phyloP scores from a whole-genome alignment of 1,140 invertebrate species.

The Drosophila lowei region DNA sequence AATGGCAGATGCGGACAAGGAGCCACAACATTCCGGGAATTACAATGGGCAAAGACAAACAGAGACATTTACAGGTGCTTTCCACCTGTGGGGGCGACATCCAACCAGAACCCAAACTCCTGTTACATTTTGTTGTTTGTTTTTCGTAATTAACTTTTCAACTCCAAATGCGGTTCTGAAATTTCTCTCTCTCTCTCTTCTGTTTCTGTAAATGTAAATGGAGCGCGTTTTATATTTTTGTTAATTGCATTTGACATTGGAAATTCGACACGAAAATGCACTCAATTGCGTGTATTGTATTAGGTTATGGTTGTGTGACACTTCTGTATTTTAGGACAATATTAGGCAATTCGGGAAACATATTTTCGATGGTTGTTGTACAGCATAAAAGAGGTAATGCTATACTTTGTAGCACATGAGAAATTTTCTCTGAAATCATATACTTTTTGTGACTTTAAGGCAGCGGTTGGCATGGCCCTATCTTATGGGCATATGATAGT shows the following conservation, averaged over 20 bases:
- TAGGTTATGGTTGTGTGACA: conserved; percentile 10
- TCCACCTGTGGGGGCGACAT: conserved; percentile 7
- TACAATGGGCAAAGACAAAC: conserved; percentile 34
- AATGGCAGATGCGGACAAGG: not conserved
- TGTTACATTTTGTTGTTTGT: conserved; percentile 16
- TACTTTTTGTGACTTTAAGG: not conserved
- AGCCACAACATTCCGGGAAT: not conserved
- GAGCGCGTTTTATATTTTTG: conserved; percentile 14
- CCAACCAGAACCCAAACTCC: not conserved
- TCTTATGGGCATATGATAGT: too few relatives aligned
- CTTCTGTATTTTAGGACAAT: not conserved
- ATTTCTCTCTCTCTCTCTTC: not conserved
- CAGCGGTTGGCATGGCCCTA: too few relatives aligned
- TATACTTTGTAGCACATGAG: too few relatives aligned
- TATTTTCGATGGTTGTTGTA: too few relatives aligned
- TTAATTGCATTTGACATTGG: conserved; percentile 36
- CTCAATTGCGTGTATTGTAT: conserved; percentile 27
- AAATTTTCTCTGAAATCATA: too few relatives aligned
- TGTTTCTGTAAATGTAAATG: conserved; percentile 13
- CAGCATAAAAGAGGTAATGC: too few relatives aligned
- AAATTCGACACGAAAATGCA: conserved; percentile 45
- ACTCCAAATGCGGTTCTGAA: conserved; percentile 14
- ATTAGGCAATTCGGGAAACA: not conserved
- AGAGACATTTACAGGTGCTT: not conserved
- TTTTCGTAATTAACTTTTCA: conserved; percentile 52